A percentile compares a stretch with the other conserved stretches of the same genome.
phyloP scores from a whole-genome alignment of 2,113 vertebrate genomes.

The Pyxicephalus adspersus region DNA sequence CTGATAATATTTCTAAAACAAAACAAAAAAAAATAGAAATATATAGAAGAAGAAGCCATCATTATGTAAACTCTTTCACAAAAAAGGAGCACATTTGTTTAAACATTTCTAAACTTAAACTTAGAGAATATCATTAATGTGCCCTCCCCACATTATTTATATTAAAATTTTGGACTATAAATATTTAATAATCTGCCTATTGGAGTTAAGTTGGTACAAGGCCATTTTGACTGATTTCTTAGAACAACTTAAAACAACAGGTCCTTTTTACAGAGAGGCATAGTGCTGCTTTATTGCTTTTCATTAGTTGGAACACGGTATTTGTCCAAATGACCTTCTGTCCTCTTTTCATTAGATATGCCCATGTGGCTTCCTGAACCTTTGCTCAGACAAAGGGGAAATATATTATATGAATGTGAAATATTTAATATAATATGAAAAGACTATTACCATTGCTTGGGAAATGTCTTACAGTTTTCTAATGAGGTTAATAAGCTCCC shows the following conservation, averaged over 20 bases:
- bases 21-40: no score
- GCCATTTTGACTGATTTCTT: background rate
- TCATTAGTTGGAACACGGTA: conserved; percentile 26
- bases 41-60: no score
- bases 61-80: no score
- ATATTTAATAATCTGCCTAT: background rate
- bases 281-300: conserved; percentile 41
- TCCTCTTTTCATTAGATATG: conserved; percentile 47
- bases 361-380: conserved; percentile 47
- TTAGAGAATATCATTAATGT: no score
- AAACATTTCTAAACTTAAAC: no score
- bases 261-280: background rate
- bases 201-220: background rate
- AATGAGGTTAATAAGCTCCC: conserved; percentile 57
- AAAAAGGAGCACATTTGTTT: no score
- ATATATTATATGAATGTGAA: conserved; percentile 51
- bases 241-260: background rate
- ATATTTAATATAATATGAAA: conserved; percentile 51
- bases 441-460: conserved; percentile 52
- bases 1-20: no score
- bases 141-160: no score
- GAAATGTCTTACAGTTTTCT: conserved; percentile 45
- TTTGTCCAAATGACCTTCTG: conserved; percentile 39
- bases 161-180: no score
- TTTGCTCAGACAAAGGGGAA: conserved; percentile 55